These are phyloP conservation scores for Drosophila histrio DNA, from an alignment of 2,888 invertebrate genomes.

Conservation along the genomic window DNA sequence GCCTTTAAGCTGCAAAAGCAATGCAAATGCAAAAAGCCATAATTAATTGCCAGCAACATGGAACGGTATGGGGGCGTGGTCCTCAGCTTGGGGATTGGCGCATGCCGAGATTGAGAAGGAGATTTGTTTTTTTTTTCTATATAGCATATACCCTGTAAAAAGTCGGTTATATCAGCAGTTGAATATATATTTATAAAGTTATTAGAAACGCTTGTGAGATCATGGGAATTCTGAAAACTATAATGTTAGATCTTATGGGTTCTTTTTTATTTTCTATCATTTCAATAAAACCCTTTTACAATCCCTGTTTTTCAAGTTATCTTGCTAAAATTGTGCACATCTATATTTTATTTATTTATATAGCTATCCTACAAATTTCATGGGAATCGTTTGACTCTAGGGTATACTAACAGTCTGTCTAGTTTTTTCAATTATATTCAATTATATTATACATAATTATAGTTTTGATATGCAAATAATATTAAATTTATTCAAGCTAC, in stretches of 20 bases:
- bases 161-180: no score
- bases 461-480: neutral
- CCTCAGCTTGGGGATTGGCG: slow-evolving; percentile 16
- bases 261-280: neutral
- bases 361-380: neutral
- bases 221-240: no score
- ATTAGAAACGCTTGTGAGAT: no score
- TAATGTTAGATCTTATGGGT: no score
- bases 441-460: no score
- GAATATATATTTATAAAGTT: no score
- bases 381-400: neutral
- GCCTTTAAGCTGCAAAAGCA: slow-evolving; percentile 13
- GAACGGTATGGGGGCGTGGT: slow-evolving; percentile 43
- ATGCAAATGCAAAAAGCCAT: slow-evolving; percentile 60
- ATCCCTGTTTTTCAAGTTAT: neutral
- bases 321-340: neutral
- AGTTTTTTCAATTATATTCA: neutral
- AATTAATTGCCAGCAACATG: slow-evolving; percentile 62
- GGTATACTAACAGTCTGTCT: neutral
- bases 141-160: slow-evolving; percentile 28
- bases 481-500: neutral
- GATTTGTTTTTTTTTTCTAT: neutral
- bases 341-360: neutral
- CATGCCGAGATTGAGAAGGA: slow-evolving; percentile 22
- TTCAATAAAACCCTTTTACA: neutral